These are phyloP conservation scores for Cossypha niveicapilla DNA, from an alignment of 2,797 vertebrate genomes.

Conservation along the genomic window DNA sequence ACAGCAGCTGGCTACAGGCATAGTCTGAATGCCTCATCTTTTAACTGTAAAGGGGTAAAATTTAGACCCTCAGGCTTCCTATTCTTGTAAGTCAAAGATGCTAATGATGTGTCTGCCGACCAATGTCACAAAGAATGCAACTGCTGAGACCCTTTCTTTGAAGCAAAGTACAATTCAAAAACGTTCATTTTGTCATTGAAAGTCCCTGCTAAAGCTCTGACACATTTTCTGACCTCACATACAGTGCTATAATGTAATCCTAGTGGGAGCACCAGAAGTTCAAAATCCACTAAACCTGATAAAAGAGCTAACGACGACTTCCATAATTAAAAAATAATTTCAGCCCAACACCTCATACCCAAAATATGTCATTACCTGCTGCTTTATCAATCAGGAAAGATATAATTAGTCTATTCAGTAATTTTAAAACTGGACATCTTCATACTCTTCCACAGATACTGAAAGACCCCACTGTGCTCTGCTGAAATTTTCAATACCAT, in stretches of 20 bases:
- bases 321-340: neutral
- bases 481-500: neutral
- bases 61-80: constrained; percentile 24
- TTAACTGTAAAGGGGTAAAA: constrained; percentile 46
- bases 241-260: neutral
- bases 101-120: constrained; percentile 57
- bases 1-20: neutral
- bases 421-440: neutral
- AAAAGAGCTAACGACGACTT: neutral
- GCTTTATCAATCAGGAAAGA: neutral
- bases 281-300: neutral
- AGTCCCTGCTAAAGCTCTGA: constrained; percentile 10
- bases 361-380: neutral
- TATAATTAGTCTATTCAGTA: neutral
- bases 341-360: neutral
- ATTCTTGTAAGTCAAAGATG: constrained; percentile 60
- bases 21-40: constrained; percentile 18
- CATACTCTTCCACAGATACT: neutral
- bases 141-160: constrained; percentile 54
- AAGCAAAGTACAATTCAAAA: constrained; percentile 48
- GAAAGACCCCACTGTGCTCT: neutral
- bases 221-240: constrained; percentile 14
- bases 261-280: neutral
- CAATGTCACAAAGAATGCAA: constrained; percentile 29
- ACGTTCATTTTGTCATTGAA: constrained; percentile 62